Base-by-base conservation (phyloP, 2,888 invertebrate genomes). In the Drosophila antonietae region DNA sequence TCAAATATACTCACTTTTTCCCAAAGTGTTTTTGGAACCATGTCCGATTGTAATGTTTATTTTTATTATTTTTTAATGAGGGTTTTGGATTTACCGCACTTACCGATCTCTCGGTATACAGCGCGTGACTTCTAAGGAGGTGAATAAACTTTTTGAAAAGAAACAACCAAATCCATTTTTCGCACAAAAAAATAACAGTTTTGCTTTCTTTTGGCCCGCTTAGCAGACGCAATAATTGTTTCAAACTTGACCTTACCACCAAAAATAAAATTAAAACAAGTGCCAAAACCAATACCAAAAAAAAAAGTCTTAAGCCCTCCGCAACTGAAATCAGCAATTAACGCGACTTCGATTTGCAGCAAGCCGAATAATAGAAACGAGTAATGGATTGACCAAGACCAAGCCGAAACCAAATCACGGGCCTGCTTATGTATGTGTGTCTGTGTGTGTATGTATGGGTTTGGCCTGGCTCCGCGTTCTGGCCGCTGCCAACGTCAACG, bases 161-260 rank as follows among this genome's bases (percentile, higher is more conserved):
- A 58, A 72, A 68, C 41, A 52, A 53, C 28, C 43, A 47, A 65
- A 35, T 49, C 47, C 31, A 31, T 57, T 57, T 59, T 72, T 68
- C 66, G 65, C 69, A 75, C 55, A 70, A 35, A 31, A 72, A 57
- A 53, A 53, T 52, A 73, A 59, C 47, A 74, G 74, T 84, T 84
- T 83, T 88, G 78, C 84, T 84, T 84, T 84, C 84, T 84, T 83
- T 88, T 79, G 72, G 49, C 55, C 70, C 64, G 60, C 44, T 67
- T 64, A 53, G 66, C 69, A 83, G 62, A 69, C 68, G 56, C 72
- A 67, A 66, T 89, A 86, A 86, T 87, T 69, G 75, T 58, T 78
- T 72, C 78, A 89, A 89, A 84, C 88, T 87, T 87, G 89, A 87
- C 89, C 86, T 87, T 89, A 84, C 74, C 78, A 89, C 70, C 75